A percentile compares a stretch with the other conserved stretches of the same genome.
These are phyloP conservation scores for Stigmatopora argus DNA, from an alignment of 2,113 vertebrate genomes.

Conservation along the genomic window DNA sequence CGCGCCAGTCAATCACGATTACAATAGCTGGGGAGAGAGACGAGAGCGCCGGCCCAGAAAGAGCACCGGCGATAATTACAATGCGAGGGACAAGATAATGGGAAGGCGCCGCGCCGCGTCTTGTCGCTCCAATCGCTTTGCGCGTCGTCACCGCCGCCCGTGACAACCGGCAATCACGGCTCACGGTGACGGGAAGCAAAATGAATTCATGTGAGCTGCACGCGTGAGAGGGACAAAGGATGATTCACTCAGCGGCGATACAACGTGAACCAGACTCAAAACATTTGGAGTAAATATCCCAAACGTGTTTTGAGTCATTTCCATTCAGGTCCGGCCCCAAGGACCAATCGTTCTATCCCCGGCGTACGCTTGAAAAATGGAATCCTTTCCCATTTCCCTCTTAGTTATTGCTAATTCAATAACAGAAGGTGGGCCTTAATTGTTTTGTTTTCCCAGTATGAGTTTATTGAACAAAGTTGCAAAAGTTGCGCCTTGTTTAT, in stretches of 20 bases:
- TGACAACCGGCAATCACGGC: slow-evolving; percentile 72
- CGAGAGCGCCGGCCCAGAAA: slow-evolving; percentile 81
- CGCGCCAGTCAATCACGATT: slow-evolving; percentile 84
- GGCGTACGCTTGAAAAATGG: too few species aligned
- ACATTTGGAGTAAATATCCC: background rate
- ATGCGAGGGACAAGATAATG: slow-evolving; percentile 83
- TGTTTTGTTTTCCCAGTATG: too few species aligned
- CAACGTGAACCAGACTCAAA: slow-evolving; percentile 3
- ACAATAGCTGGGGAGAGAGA: slow-evolving; percentile 74
- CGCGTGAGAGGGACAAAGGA: slow-evolving; percentile 48
- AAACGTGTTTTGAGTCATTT: too few species aligned
- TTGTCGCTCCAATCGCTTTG: slow-evolving; percentile 75
- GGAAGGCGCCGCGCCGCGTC: slow-evolving; percentile 67
- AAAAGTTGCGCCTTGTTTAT: too few species aligned
- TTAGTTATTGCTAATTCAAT: too few species aligned
- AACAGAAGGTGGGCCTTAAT: too few species aligned
- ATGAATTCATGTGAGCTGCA: slow-evolving; percentile 60
- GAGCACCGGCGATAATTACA: slow-evolving; percentile 79
- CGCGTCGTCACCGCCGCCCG: slow-evolving; percentile 32
- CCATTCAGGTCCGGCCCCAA: too few species aligned
- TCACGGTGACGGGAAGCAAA: slow-evolving; percentile 73
- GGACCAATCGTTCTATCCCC: too few species aligned
- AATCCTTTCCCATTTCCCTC: too few species aligned
- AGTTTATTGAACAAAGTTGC: too few species aligned
- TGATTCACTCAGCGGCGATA: slow-evolving; percentile 43